Percentiles rank a stretch among this genome's conserved stretches.
phyloP scores from a whole-genome alignment of 2,888 invertebrate species.

The Zelleria hepariella region DNA sequence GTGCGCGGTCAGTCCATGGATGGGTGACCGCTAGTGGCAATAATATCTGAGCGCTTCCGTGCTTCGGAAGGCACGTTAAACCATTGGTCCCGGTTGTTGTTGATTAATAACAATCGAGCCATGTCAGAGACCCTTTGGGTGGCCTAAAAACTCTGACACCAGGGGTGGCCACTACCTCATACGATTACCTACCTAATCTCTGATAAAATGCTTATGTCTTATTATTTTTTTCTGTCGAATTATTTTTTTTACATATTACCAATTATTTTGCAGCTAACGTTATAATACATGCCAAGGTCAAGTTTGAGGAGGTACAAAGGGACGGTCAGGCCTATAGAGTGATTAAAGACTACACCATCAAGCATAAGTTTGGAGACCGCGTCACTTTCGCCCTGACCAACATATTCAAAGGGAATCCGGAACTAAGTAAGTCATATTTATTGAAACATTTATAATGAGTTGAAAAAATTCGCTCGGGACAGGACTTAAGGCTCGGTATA shows the following conservation, averaged over 20 bases:
- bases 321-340: slow-evolving; percentile 38
- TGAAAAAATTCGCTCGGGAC: no score
- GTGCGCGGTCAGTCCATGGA: no score
- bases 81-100: no score
- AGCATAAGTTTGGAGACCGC: slow-evolving; percentile 30
- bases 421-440: slow-evolving; percentile 33
- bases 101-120: no score
- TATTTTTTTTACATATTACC: not conserved
- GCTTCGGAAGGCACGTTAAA: no score
- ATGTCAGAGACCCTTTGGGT: no score
- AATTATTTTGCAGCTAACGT: slow-evolving; percentile 28
- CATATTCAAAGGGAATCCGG: slow-evolving; percentile 45
- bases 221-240: not conserved
- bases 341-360: slow-evolving; percentile 28
- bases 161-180: no score
- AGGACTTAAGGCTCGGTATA: no score
- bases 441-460: not conserved
- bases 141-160: no score
- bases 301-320: slow-evolving; percentile 31
- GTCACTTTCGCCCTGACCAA: slow-evolving; percentile 39
- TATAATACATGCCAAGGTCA: slow-evolving; percentile 23
- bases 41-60: no score
- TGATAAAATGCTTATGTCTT: not conserved
- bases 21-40: no score
- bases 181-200: no score